A percentile compares a stretch with the other conserved stretches of the same genome.
Conservation (phyloP, 2,888 invertebrate species). For the Phengaris alcon region DNA sequence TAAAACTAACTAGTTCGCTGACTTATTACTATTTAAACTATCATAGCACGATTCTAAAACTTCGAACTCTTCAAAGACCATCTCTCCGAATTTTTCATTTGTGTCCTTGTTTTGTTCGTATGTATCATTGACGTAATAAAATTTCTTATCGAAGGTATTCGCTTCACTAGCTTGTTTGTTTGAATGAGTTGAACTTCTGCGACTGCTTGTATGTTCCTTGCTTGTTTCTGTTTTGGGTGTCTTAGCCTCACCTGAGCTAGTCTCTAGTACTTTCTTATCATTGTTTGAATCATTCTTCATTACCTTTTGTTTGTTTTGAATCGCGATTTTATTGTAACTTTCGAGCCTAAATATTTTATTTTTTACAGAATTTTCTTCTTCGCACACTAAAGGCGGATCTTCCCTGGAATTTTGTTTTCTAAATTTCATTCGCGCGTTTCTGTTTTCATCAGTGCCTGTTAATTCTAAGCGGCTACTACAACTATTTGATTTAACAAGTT, state of each 20-base stretch:
- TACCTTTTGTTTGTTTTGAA: conserved; percentile 58
- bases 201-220: conserved; percentile 32
- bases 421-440: conserved; percentile 69
- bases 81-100: conserved; percentile 86
- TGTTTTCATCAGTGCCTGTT: conserved; percentile 82
- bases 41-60: conserved; percentile 82
- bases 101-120: conserved; percentile 75
- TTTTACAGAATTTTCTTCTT: conserved; percentile 74
- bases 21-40: conserved; percentile 79
- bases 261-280: conserved; percentile 38
- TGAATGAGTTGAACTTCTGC: conserved; percentile 42
- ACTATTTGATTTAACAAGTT: conserved; percentile 90
- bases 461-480: conserved; percentile 90
- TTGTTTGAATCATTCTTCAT: conserved; percentile 46
- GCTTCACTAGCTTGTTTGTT: conserved; percentile 54
- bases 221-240: conserved; percentile 39
- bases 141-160: conserved; percentile 75
- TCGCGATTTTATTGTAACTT: conserved; percentile 72
- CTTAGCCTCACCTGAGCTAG: conserved; percentile 31
- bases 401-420: conserved; percentile 62
- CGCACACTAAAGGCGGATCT: conserved; percentile 67
- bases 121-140: conserved; percentile 81
- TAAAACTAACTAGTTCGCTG: conserved; percentile 59
- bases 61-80: conserved; percentile 91
- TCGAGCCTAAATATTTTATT: conserved; percentile 74